phyloP scores from a whole-genome alignment of 2,888 invertebrate species.

The Busseola fusca region DNA sequence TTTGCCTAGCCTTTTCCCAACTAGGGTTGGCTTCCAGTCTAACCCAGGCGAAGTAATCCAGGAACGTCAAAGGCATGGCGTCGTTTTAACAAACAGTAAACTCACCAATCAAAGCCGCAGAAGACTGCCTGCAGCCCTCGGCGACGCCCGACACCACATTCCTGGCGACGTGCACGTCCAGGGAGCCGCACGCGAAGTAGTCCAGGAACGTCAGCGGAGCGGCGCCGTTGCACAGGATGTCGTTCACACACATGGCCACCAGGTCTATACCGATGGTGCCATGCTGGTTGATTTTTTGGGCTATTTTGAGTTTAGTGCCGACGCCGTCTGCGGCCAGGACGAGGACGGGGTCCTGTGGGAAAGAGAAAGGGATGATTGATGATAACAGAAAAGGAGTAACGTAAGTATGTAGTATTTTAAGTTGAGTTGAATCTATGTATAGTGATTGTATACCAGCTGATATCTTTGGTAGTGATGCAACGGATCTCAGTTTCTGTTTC shows the following conservation, averaged over 20 bases:
- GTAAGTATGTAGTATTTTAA: no score
- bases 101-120: slow-evolving; percentile 95
- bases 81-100: background rate
- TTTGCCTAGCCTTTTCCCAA: no score
- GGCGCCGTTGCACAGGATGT: slow-evolving; percentile 98
- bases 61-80: no score
- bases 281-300: slow-evolving; percentile 93
- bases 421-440: no score
- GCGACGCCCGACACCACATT: slow-evolving; percentile 94
- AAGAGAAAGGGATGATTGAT: background rate
- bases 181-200: slow-evolving; percentile 96
- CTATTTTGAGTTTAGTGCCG: slow-evolving; percentile 98
- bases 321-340: slow-evolving; percentile 99
- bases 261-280: slow-evolving; percentile 97
- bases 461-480: no score
- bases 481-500: no score
- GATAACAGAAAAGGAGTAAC: no score
- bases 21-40: no score
- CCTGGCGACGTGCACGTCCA: slow-evolving; percentile 92
- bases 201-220: slow-evolving; percentile 98
- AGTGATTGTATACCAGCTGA: no score
- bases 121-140: slow-evolving; percentile 94
- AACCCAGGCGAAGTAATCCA: no score
- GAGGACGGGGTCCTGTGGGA: slow-evolving; percentile 92
- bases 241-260: slow-evolving; percentile 99